Evolutionary conservation across 2,888 invertebrate species (phyloP), one percentile per base, ranked within the genome.

Genomic region (Notodonta ziczac): DNA sequence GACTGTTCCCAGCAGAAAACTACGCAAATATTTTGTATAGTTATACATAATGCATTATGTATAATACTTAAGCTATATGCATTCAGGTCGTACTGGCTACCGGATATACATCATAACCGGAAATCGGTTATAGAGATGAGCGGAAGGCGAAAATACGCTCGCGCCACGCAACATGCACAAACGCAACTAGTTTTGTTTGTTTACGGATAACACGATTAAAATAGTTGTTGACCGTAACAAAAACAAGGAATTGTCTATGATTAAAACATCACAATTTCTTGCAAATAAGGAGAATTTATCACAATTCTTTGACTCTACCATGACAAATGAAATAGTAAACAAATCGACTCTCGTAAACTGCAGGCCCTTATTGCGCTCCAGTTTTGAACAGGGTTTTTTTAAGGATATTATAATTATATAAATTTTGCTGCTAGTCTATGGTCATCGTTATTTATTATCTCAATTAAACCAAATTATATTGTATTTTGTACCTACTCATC

Each of bases 81-180:
- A 83, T 82, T 73, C 64, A 74, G 82, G 79, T 65, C 74, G 69
- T 60, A 73, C 56, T 63, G 61, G 59, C 64, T 66, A 66, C 77
- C 79, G 83, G 80, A 84, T 85, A 73, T 77, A 69, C 67, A 66
- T 65, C 65, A 69, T 70, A 76, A 70, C 72, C 80, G 83, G 83
- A 85, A 84, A 84, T 78, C 69, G 69, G 68, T 77, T 77, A 81
- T 81, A 81, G 81, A 88, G 88, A 89, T 87, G 84, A 89, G 67
- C 88, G 88, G 88, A 91, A 86, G 82, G 75, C 83, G 80, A 85
- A 88, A 88, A 86, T 78, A 77, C 73, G 71, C 77, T 73, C 73
- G 60, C 67, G 73, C 71, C 89, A 89, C 87, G 90, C 88, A 67
- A 87, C 62, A 67, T 63, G 72, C 73, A 70, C 73, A 32, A 39